Base-by-base conservation (phyloP, 2,797 vertebrate genomes). In the Schizothorax lantsangensis region DNA sequence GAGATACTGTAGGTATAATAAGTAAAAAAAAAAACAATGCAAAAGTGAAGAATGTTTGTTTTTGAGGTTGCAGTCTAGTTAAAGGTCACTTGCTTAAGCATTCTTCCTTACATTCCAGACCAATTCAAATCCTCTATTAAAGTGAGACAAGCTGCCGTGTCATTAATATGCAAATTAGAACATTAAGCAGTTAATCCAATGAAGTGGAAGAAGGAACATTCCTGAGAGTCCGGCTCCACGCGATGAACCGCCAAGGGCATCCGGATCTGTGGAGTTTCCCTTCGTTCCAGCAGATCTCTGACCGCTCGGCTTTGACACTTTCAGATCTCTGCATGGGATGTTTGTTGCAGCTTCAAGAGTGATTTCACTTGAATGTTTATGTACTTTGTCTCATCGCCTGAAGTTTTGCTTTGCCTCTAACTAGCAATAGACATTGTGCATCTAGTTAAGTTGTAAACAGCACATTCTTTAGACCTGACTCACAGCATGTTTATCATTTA, bases 151-250 rank as follows among this genome's bases (percentile, higher is more conserved):
- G 83, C 79, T 72, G 73, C 45, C 21, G 12, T 79, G 54, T 86
- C 81, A 91, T 91, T 89, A 86, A 71, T 88, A 88, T 92, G 90
- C 75, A 89, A 91, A 91, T 89, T 43, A 33, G 75, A 73, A 64
- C 49, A 82, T 83, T 88, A 89, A 87, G 80, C 79, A 30, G 52
- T 81, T 87, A 88, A 83, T 88, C 77, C 82, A 84, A 38, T 86
- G 59, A 71, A 62, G 78, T 81, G 88, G 86, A 88, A 87, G 49
- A 83, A 71, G 62, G 64, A 40, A 33, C 83, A 57, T 79, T 84
- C 77, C 84, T 86, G 26, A 47, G 74, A n/a, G 72, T 43, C 66
- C 5, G 49, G 45, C 68, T 77, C 30, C 21, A 36, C 23, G 2
- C 23, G 36, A 79, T 57, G 45, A 83, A 59, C 69, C 14, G 6